These are phyloP conservation scores for Poecilus cupreus DNA, from an alignment of 2,888 invertebrate species.

Conservation along the genomic window DNA sequence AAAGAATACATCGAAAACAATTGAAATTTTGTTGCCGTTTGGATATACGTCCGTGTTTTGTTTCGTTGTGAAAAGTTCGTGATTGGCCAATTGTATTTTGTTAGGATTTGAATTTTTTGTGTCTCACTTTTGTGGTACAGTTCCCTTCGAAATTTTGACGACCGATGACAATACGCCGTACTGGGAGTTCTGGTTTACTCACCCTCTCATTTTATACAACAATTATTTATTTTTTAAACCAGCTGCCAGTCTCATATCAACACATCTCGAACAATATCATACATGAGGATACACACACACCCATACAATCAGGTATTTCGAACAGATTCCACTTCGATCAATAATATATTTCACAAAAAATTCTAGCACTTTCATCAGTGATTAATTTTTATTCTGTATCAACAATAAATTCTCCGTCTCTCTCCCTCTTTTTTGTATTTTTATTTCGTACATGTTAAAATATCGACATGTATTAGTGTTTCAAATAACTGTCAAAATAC, in stretches of 20 bases:
- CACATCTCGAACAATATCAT: neutral
- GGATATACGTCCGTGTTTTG: slow-evolving; percentile 44
- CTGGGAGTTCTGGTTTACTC: neutral
- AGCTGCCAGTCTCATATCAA: neutral
- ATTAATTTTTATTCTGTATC: too few relatives aligned
- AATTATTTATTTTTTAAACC: slow-evolving; percentile 35
- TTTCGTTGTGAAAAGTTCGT: slow-evolving; percentile 49
- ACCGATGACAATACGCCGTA: neutral
- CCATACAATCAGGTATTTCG: too few relatives aligned
- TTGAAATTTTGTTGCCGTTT: slow-evolving; percentile 57
- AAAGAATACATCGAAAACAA: slow-evolving; percentile 56
- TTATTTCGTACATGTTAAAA: too few relatives aligned
- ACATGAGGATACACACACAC: too few relatives aligned
- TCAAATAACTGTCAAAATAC: too few relatives aligned
- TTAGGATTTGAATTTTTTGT: slow-evolving; percentile 50
- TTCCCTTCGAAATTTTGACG: slow-evolving; percentile 32
- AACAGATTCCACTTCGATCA: too few relatives aligned
- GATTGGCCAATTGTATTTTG: slow-evolving; percentile 56
- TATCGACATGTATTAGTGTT: too few relatives aligned
- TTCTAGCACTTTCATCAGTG: too few relatives aligned
- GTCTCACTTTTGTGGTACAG: slow-evolving; percentile 27
- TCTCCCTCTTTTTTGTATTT: too few relatives aligned
- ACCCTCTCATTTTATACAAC: slow-evolving; percentile 11
- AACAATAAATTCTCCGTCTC: too few relatives aligned
- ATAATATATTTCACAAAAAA: too few relatives aligned